Percentiles rank a stretch among this genome's conserved stretches.
Conservation (phyloP, 1,140 invertebrate species). For the Archivesica marissinica region DNA sequence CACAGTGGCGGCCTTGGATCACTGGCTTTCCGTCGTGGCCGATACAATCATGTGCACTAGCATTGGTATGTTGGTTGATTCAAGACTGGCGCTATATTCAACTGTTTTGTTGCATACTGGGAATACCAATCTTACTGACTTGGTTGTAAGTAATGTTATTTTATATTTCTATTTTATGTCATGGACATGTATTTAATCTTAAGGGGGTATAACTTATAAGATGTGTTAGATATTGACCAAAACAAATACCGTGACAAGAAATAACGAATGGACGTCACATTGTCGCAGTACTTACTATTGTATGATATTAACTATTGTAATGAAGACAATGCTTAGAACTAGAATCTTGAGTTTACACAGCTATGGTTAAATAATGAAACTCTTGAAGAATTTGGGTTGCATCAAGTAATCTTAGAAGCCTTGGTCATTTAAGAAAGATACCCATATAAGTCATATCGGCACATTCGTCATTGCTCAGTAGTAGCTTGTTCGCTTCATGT, state of each 20-base stretch:
- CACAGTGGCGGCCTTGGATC: slow-evolving; percentile 20
- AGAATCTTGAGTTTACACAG: no score
- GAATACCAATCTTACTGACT: background rate
- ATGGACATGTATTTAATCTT: no score
- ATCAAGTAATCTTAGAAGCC: no score
- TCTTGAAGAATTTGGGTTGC: no score
- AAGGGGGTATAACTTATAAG: no score
- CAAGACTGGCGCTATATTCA: slow-evolving; percentile 42
- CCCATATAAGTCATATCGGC: no score
- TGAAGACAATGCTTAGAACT: background rate
- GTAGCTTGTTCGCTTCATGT: no score
- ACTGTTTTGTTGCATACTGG: background rate
- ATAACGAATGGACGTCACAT: background rate
- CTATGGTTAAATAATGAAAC: no score
- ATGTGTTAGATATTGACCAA: no score
- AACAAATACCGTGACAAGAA: background rate
- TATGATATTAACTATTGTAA: background rate
- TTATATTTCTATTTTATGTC: no score
- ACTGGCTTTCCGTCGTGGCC: slow-evolving; percentile 41
- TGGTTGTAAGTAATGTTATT: slow-evolving; percentile 36
- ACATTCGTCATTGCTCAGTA: no score
- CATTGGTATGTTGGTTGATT: slow-evolving; percentile 9
- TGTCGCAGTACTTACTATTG: background rate
- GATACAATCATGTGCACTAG: slow-evolving; percentile 8
- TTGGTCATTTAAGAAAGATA: no score